Conservation (phyloP, 2,113 vertebrate genomes). For the Empidonax alnorum region DNA sequence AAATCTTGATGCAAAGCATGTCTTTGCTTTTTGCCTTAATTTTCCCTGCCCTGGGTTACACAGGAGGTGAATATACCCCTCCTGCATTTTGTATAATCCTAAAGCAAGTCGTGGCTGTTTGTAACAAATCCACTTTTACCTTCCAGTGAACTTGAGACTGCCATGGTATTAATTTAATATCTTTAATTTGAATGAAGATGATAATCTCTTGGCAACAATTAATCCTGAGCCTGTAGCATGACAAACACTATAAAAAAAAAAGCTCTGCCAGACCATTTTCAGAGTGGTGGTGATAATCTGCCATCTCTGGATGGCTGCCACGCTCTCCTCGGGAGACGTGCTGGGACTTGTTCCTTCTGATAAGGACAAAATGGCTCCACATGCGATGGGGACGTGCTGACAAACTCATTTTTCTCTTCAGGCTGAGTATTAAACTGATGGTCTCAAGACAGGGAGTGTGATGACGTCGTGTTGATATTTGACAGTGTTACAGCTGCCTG, state of each 20-base stretch:
- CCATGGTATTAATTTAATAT: not conserved
- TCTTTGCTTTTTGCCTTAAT: not conserved
- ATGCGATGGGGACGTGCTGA: not conserved
- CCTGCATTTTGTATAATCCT: not conserved
- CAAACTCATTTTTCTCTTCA: conserved; percentile 16
- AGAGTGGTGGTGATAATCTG: not conserved
- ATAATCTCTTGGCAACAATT: conserved; percentile 35
- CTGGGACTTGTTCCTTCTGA: not conserved
- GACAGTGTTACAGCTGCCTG: not conserved
- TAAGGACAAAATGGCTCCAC: not conserved
- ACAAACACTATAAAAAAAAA: not conserved
- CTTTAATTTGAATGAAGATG: conserved; percentile 5
- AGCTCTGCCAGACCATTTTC: not conserved
- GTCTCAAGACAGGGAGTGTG: not conserved
- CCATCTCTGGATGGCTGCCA: not conserved
- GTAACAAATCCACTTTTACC: not conserved
- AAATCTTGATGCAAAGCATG: not conserved
- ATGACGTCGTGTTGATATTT: not conserved
- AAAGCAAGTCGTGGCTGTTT: not conserved
- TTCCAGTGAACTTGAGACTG: conserved; percentile 13
- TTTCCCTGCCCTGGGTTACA: not conserved
- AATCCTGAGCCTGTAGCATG: not conserved
- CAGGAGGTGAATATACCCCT: not conserved
- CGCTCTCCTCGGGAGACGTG: rapidly evolving
- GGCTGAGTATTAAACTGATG: not conserved